Evolutionary conservation across 2,888 invertebrate species (phyloP).

Genomic region (Synergus gifuensis): DNA sequence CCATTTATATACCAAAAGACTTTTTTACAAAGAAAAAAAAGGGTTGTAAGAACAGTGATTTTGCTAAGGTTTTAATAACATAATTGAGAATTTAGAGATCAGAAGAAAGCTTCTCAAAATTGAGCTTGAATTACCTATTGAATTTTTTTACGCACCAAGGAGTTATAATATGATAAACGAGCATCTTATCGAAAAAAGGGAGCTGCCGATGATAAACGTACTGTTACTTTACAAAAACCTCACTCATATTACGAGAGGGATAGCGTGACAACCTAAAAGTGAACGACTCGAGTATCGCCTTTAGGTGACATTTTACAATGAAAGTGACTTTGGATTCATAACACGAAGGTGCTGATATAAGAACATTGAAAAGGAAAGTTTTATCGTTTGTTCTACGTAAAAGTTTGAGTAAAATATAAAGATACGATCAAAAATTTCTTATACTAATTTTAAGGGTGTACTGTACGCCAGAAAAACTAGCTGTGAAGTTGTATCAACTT

Average conservation of each 20-base stretch:
- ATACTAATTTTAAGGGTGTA: neutral
- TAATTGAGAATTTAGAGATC: neutral
- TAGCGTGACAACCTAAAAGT: neutral
- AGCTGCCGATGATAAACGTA: neutral
- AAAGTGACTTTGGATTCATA: conserved; percentile 1
- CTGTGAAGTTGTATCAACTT: no score
- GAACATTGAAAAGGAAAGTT: neutral
- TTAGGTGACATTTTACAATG: neutral
- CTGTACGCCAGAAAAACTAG: neutral
- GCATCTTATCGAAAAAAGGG: neutral
- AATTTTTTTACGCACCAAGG: neutral
- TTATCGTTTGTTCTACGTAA: neutral
- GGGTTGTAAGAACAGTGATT: no score
- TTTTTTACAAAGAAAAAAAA: no score
- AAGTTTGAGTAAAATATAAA: neutral
- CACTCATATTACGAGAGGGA: neutral
- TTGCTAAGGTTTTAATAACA: no score
- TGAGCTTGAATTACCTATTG: neutral
- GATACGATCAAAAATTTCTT: neutral
- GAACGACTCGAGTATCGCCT: neutral
- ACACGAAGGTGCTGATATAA: neutral
- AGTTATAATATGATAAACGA: neutral
- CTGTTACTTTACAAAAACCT: neutral
- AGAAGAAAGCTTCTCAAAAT: neutral
- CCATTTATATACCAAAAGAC: no score